Evolutionary conservation across 2,113 vertebrate species (phyloP).

Genomic region (Microcebus griseorufus): DNA sequence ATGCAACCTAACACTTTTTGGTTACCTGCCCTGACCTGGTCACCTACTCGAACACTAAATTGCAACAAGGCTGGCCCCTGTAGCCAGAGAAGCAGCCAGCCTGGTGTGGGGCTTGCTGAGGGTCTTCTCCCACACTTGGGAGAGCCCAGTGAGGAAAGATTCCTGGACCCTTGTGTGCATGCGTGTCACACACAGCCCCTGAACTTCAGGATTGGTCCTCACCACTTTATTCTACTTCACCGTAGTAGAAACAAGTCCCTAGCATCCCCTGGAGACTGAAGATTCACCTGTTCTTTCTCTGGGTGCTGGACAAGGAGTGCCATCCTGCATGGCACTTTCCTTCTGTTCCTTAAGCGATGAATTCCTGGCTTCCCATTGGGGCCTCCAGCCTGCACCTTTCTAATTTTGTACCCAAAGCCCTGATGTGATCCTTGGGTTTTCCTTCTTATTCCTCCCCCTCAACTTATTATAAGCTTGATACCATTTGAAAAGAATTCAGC

Average conservation of each 20-base stretch:
- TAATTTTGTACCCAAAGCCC: not conserved
- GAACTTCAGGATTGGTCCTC: accelerated
- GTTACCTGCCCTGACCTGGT: no score
- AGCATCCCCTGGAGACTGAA: accelerated
- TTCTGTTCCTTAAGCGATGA: accelerated
- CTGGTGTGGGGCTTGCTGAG: not conserved
- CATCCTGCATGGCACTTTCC: not conserved
- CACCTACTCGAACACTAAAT: not conserved
- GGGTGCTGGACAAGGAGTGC: accelerated
- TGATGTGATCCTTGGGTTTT: not conserved
- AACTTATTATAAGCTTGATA: not conserved
- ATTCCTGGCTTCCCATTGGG: not conserved
- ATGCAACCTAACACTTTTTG: not conserved
- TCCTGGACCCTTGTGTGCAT: accelerated
- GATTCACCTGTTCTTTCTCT: not conserved
- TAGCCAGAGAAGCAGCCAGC: not conserved
- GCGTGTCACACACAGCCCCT: not conserved
- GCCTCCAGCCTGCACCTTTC: no score
- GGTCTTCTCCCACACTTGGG: not conserved
- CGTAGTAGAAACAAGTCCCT: not conserved
- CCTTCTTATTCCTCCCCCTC: not conserved
- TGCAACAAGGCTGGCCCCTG: accelerated
- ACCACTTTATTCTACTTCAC: not conserved
- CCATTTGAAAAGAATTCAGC: not conserved
- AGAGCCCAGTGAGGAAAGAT: not conserved